Evolutionary conservation across 2,797 vertebrate species (phyloP).

Genomic region (Premnoplex brunnescens): DNA sequence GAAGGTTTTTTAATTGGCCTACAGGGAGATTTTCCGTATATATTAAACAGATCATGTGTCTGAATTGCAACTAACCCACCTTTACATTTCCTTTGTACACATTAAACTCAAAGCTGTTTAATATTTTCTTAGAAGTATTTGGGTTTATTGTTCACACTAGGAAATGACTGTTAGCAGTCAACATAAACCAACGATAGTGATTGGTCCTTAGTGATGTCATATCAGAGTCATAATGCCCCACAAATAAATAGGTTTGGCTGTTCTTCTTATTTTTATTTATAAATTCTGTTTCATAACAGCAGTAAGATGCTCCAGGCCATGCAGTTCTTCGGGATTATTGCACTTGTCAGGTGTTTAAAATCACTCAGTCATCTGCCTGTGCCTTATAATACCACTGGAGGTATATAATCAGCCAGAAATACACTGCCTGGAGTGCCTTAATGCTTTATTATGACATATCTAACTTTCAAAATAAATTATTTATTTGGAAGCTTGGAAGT

Average conservation of each 20-base stretch:
- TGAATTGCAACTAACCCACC: conserved; percentile 66
- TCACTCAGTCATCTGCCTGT: conserved; percentile 67
- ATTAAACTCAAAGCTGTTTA: conserved; percentile 53
- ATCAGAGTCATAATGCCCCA: conserved; percentile 46
- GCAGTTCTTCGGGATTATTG: conserved; percentile 77
- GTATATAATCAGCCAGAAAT: conserved; percentile 72
- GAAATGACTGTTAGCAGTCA: conserved; percentile 43
- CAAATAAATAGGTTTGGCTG: conserved; percentile 70
- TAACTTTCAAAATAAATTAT: conserved; percentile 77
- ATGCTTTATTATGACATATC: conserved; percentile 75
- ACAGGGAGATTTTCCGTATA: conserved; percentile 71
- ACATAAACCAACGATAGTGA: conserved; percentile 48
- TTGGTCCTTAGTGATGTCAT: conserved; percentile 66
- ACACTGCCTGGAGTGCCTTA: conserved; percentile 70
- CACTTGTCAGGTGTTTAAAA: conserved; percentile 79
- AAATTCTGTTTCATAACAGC: conserved; percentile 80
- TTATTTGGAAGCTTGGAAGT: conserved; percentile 69
- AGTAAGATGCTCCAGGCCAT: conserved; percentile 74
- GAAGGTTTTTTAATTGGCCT: conserved; percentile 76
- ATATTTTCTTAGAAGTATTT: conserved; percentile 57
- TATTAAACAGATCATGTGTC: conserved; percentile 72
- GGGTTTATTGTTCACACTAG: conserved; percentile 49
- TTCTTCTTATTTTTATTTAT: conserved; percentile 79
- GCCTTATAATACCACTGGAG: conserved; percentile 71
- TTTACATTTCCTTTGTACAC: conserved; percentile 64